These are phyloP conservation scores for Cryptocephalus primarius DNA, from an alignment of 2,888 invertebrate genomes.

Conservation along the genomic window DNA sequence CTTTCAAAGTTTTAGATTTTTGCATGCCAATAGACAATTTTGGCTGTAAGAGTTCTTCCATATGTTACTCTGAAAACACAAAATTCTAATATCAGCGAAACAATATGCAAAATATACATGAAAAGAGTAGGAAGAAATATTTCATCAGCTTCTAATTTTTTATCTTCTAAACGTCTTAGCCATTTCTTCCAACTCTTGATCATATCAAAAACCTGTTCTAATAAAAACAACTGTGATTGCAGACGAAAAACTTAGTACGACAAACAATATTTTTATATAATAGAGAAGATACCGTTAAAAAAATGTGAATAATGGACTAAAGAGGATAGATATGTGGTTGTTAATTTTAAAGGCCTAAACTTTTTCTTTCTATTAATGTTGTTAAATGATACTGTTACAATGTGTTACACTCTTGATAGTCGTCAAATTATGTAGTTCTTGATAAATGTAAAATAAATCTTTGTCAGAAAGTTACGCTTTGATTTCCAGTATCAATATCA, in stretches of 20 bases:
- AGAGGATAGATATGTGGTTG: conserved; percentile 17
- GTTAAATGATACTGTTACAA: conserved; percentile 29
- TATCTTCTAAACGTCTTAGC: no score
- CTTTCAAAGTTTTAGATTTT: no score
- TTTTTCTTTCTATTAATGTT: conserved; percentile 30
- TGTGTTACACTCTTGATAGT: conserved; percentile 28
- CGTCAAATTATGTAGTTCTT: conserved; percentile 31
- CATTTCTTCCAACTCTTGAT: no score
- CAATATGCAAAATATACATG: background rate
- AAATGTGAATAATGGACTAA: conserved; percentile 10
- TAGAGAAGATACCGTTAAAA: conserved; percentile 6
- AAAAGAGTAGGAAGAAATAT: background rate
- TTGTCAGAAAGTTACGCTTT: conserved; percentile 2
- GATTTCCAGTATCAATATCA: no score
- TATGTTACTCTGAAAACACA: no score
- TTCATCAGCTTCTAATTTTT: no score
- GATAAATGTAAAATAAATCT: conserved; percentile 30
- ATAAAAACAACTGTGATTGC: conserved; percentile 9
- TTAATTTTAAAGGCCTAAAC: conserved; percentile 25
- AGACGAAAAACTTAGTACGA: conserved; percentile 6
- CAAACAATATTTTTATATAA: conserved; percentile 10
- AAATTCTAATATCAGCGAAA: no score
- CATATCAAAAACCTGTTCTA: conserved; percentile 1
- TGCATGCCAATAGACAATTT: no score
- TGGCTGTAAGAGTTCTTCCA: no score